Evolutionary conservation across 2,888 invertebrate species (phyloP).

Genomic region (Parnassius mnemosyne): DNA sequence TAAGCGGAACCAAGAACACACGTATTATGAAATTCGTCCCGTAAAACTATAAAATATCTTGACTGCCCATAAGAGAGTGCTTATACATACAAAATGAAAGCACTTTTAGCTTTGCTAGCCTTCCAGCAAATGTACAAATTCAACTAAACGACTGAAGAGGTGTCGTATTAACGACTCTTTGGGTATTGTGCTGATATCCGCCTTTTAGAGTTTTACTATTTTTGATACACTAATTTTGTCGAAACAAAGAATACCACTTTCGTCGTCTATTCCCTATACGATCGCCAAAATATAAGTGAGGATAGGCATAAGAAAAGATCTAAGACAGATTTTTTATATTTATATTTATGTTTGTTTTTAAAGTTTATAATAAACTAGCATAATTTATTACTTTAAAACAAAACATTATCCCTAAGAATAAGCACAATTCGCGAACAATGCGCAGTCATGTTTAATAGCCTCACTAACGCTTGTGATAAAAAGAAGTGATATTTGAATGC

Average conservation of each 20-base stretch:
- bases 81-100: conserved; percentile 22
- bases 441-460: too few relatives aligned
- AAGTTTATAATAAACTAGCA: too few relatives aligned
- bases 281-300: conserved; percentile 1
- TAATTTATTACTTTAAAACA: too few relatives aligned
- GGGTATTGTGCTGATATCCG: conserved; percentile 15
- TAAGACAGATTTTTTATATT: too few relatives aligned
- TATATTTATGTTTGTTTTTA: too few relatives aligned
- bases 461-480: too few relatives aligned
- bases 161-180: conserved; percentile 13
- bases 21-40: too few relatives aligned
- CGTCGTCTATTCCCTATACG: neutral
- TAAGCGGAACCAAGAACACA: too few relatives aligned
- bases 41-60: conserved; percentile 8
- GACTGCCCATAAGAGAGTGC: conserved; percentile 2
- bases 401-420: too few relatives aligned
- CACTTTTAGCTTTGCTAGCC: neutral
- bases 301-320: too few relatives aligned
- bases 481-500: too few relatives aligned
- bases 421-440: too few relatives aligned
- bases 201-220: conserved; percentile 12
- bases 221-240: conserved; percentile 3
- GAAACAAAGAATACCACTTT: conserved; percentile 10
- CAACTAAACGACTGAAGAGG: conserved; percentile 20
- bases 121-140: conserved; percentile 20